Evolutionary conservation across 2,113 vertebrate species (phyloP).

Genomic region (Passerina amoena): DNA sequence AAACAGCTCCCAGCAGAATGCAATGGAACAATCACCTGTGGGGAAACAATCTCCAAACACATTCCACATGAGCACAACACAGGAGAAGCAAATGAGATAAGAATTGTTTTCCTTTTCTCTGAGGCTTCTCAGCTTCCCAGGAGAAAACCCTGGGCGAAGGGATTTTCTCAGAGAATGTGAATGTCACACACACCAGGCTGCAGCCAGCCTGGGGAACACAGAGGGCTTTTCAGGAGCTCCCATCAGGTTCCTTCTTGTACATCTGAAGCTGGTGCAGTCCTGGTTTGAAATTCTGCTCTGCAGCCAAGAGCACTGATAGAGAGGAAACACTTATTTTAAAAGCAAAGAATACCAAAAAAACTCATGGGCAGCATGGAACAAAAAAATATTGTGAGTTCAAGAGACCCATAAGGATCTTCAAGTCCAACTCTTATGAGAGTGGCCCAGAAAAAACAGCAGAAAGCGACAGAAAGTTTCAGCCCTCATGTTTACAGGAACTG

Average conservation of each 20-base stretch:
- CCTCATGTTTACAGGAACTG: background rate
- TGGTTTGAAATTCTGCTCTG: background rate
- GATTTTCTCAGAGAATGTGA: too few relatives aligned
- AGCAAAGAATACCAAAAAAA: background rate
- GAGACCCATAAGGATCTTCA: background rate
- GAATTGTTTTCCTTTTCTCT: too few relatives aligned
- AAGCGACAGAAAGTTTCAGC: background rate
- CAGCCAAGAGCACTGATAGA: background rate
- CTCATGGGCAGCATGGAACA: accelerated
- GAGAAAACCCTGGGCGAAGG: too few relatives aligned
- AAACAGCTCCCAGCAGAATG: too few relatives aligned
- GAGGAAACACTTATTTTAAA: background rate
- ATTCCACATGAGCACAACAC: too few relatives aligned
- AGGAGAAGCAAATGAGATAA: too few relatives aligned
- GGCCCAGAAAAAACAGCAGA: background rate
- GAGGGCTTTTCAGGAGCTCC: background rate
- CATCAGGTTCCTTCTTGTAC: background rate
- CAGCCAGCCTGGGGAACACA: background rate
- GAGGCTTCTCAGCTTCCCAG: too few relatives aligned
- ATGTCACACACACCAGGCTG: background rate
- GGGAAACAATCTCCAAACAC: too few relatives aligned
- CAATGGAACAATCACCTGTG: too few relatives aligned
- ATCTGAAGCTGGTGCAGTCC: background rate
- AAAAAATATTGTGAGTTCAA: background rate
- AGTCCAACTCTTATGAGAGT: background rate